A percentile compares a stretch with the other conserved stretches of the same genome.
phyloP scores from a whole-genome alignment of 1,140 invertebrate species.

The Hypothenemus hampei region DNA sequence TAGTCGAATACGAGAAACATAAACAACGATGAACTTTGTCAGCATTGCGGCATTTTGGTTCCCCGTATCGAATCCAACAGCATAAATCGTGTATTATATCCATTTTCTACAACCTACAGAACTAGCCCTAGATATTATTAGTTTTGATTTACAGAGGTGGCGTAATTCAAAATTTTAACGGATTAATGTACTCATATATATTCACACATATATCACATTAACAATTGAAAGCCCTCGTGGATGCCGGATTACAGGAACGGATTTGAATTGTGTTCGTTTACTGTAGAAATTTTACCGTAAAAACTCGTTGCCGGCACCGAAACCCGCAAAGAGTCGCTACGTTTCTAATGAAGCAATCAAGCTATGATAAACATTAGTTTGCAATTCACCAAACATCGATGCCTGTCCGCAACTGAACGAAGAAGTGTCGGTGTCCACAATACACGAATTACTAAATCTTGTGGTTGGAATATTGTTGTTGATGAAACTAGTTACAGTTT shows the following conservation, averaged over 20 bases:
- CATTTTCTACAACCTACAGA: slow-evolving; percentile 8
- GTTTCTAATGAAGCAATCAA: slow-evolving; percentile 56
- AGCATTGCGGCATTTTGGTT: slow-evolving; percentile 14
- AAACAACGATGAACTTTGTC: too few relatives aligned
- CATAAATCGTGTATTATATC: slow-evolving; percentile 6
- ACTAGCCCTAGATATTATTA: slow-evolving; percentile 1
- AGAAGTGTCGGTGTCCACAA: slow-evolving; percentile 35
- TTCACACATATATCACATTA: slow-evolving; percentile 26
- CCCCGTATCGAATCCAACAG: background rate
- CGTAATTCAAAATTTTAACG: slow-evolving; percentile 15
- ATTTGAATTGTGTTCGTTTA: background rate
- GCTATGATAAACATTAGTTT: slow-evolving; percentile 56
- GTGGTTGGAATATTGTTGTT: slow-evolving; percentile 35
- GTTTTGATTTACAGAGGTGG: slow-evolving; percentile 13
- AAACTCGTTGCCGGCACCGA: background rate
- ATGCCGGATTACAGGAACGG: background rate
- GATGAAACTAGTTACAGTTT: slow-evolving; percentile 20
- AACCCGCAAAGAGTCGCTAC: slow-evolving; percentile 39
- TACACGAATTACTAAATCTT: slow-evolving; percentile 21
- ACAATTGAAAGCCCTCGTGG: slow-evolving; percentile 20
- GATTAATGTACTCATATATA: slow-evolving; percentile 9
- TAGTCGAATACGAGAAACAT: too few relatives aligned
- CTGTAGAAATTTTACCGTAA: background rate
- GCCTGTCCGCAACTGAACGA: slow-evolving; percentile 50
- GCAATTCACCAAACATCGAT: slow-evolving; percentile 55